Evolutionary conservation across 2,113 vertebrate genomes (phyloP), one percentile per base, ranked within the genome.

Genomic region (Taxidea taxus): DNA sequence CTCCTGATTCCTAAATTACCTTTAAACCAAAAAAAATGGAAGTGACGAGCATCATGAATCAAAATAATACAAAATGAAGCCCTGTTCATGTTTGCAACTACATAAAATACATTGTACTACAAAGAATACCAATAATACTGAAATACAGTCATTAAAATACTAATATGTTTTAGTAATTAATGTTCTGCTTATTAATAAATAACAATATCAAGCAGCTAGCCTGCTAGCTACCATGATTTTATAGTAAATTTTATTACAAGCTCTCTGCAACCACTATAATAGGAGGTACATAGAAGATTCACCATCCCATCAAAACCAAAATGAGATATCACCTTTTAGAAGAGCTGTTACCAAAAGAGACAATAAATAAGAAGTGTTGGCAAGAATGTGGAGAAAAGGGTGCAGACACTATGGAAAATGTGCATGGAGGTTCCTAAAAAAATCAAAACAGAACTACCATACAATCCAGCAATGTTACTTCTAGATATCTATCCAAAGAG

Each of bases 11-110:
- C n/a, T 95, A 90, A 97, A 95, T 64, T 58, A 68, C 54, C 49
- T 93, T 70, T 95, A 89, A 81, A 77, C 7, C 75, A 82, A 89
- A 51, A 51, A 54, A 80, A 54, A 29, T 1, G 10, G 47, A 94
- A 95, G 85, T 78, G 44, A 77, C 21, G 95, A 56, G 21, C 9
- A 74, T 87, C 87, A 80, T 37, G 68, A 84, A 80, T 80, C 80
- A 97, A 94, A 96, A 70, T 85, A 88, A 97, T 44, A 82, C 42
- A 86, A 88, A 92, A 93, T 15, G 60, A 95, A 95, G 54, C 21
- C 4, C 42, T 81, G 56, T 77, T 94, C 31, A n/a, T 95, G 27
- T 83, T 82, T 91, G 66, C 60, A 96, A 94, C 87, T 94, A 74
- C n/a, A 60, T 80, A 87, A 92, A 92, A 37, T 23, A 85, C 16